A percentile compares a stretch with the other conserved stretches of the same genome.
phyloP scores from a whole-genome alignment of 53 echinoderm and acorn worm genomes.

The Astropecten irregularis region DNA sequence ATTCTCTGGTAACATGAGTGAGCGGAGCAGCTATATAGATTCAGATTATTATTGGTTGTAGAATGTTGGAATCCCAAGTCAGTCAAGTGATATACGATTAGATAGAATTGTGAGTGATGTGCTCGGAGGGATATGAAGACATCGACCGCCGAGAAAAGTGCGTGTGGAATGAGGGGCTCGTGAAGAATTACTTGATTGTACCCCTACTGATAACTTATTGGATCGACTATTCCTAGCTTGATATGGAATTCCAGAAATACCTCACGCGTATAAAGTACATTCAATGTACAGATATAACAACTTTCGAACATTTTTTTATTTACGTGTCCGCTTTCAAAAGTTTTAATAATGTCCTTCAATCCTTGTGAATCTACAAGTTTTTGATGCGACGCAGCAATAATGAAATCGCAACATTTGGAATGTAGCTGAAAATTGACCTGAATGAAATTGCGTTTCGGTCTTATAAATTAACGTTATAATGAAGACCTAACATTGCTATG shows the following conservation, averaged over 20 bases:
- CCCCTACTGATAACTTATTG: neutral
- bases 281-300: constrained; percentile 26
- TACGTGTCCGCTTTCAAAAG: no score
- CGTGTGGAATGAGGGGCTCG: constrained; percentile 31
- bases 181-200: no score
- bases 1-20: neutral
- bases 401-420: no score
- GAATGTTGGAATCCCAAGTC: no score
- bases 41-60: no score
- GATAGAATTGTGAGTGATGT: constrained; percentile 32
- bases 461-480: no score
- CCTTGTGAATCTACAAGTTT: no score
- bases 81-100: neutral
- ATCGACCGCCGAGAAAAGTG: constrained; percentile 35
- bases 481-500: no score
- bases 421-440: no score
- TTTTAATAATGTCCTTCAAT: no score
- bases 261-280: constrained; percentile 19
- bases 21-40: constrained; percentile 31
- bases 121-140: constrained; percentile 5
- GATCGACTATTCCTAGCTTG: constrained; percentile 28
- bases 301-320: no score
- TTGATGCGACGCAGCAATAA: no score
- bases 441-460: neutral
- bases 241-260: constrained; percentile 37